Evolutionary conservation across 2,113 vertebrate species (phyloP), one percentile per base, ranked within the genome.

Genomic region (Pterocles gutturalis): DNA sequence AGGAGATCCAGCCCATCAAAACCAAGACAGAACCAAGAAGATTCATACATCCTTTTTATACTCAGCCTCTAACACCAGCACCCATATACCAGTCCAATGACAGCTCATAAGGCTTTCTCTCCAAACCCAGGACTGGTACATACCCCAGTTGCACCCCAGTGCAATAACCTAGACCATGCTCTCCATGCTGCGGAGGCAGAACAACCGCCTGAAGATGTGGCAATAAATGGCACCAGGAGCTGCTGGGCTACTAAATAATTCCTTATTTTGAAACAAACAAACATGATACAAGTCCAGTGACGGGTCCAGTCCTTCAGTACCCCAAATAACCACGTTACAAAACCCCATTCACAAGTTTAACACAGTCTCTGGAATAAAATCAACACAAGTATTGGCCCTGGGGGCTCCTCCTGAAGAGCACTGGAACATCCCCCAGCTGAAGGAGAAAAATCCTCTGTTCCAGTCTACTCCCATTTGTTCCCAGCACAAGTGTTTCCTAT

Each of bases 201-300:
- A 45, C 5, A 64, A 11, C 2, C 65, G 54, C 48, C 31, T 3
- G 1, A 58, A 17, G 21, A 25, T 12, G 10, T 0, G 4, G 17
- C 28, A 84, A 33, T 5, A 36, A 75, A 48, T 0, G 0, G 8
- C 38, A 18, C 1, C 43, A 41, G 38, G 38, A 82, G 65, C n/a
- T 69, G 54, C 69, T 48, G 31, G 48, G 16, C 46, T n/a, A 45
- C 21, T 33, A 49, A 58, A 9, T 16, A 51, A 60, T 22, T 36
- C 7, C 17, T 43, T 5, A 10, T 43, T 75, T 54, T 7, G 11
- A 33, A 75, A 51, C 0, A 2, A 64, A 12, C 9, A 45, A n/a
- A n/a, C 34, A 18, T 0, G 2, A 45, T 3, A 19, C 11, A 54
- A 34, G 34, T 66, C 24, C 4, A 3, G 6, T 3, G 3, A 14